Percentiles rank a stretch among this genome's conserved stretches.
phyloP scores from a whole-genome alignment of 2,888 invertebrate species.

The Endomychus coccineus region DNA sequence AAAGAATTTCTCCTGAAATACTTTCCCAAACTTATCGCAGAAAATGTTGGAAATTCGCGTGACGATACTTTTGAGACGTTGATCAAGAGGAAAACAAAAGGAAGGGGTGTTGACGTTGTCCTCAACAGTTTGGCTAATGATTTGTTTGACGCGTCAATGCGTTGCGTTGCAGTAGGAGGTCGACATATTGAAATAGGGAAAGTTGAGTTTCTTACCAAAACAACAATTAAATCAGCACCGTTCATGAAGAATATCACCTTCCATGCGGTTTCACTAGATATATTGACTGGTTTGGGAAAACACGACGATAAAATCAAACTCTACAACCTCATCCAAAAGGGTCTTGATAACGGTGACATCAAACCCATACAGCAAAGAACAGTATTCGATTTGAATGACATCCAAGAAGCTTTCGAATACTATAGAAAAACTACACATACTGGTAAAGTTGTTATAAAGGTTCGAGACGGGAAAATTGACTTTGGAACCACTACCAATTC shows the following conservation, averaged over 20 bases:
- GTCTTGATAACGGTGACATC: constrained; percentile 49
- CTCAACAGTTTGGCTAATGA: constrained; percentile 57
- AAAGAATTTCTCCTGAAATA: constrained; percentile 70
- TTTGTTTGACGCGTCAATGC: constrained; percentile 44
- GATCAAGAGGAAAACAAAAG: constrained; percentile 48
- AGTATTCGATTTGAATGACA: constrained; percentile 46
- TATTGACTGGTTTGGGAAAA: too few species aligned
- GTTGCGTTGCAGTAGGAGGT: constrained; percentile 39
- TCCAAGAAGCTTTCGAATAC: constrained; percentile 50
- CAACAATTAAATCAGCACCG: constrained; percentile 10
- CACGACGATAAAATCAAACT: too few species aligned
- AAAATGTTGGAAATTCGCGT: constrained; percentile 65
- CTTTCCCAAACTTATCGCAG: constrained; percentile 71
- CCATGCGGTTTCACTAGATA: constrained; percentile 29
- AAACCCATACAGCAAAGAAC: constrained; percentile 48
- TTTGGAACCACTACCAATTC: constrained; percentile 6
- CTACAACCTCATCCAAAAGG: constrained; percentile 46
- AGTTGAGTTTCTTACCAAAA: constrained; percentile 54
- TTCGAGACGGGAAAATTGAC: constrained; percentile 27
- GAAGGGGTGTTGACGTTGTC: constrained; percentile 53
- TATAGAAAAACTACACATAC: constrained; percentile 48
- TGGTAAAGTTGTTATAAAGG: constrained; percentile 47
- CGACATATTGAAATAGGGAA: constrained; percentile 60
- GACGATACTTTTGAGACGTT: constrained; percentile 41
- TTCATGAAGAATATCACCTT: constrained; percentile 12